Percentiles rank a stretch among this genome's conserved stretches.
Conservation (phyloP, 2,797 vertebrate genomes). For the Acridotheres tristis region DNA sequence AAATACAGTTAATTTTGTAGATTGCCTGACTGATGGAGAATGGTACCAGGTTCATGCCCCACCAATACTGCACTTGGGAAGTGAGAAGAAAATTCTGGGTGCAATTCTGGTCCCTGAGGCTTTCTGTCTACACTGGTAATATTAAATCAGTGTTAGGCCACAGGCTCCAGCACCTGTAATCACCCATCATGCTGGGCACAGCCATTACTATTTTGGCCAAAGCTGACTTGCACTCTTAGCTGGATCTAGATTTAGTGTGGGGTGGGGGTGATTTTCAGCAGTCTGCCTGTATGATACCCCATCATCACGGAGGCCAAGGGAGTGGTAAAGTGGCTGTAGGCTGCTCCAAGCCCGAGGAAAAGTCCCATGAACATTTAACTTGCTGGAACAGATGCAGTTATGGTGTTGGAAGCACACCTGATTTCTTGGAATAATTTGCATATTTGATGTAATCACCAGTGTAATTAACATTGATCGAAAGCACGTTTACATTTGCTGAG, state of each 20-base stretch:
- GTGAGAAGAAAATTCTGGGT: not conserved
- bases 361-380: not conserved
- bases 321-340: not conserved
- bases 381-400: not conserved
- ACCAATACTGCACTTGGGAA: not conserved
- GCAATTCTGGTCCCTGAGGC: not conserved
- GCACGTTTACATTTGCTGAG: not conserved
- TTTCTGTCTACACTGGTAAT: not conserved
- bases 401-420: not conserved
- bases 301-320: fast-evolving
- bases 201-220: not conserved
- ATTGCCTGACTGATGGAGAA: not conserved
- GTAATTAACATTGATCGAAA: not conserved
- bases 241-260: not conserved
- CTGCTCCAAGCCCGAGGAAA: not conserved
- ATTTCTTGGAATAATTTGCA: not conserved
- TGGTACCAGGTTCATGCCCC: not conserved
- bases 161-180: not conserved
- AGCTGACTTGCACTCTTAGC: not conserved
- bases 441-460: not conserved
- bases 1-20: not conserved
- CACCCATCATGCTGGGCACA: not conserved
- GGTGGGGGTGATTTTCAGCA: not conserved
- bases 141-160: not conserved
- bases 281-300: not conserved